Evolutionary conservation across 1,140 invertebrate species (phyloP).

Genomic region (Lepidostoma basale): DNA sequence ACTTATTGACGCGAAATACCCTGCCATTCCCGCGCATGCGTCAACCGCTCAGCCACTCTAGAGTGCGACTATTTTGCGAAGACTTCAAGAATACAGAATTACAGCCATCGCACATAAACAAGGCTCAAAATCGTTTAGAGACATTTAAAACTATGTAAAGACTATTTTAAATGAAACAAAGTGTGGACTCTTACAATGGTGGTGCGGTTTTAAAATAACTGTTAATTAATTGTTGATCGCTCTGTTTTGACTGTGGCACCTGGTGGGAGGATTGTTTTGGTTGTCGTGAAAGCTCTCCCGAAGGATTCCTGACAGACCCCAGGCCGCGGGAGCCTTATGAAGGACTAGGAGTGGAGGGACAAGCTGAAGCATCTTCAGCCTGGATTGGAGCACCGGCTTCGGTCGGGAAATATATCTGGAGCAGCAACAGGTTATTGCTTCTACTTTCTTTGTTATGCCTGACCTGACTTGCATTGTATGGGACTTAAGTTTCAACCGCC

Average conservation of each 20-base stretch:
- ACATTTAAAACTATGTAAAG: too few relatives aligned
- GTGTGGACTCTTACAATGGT: too few relatives aligned
- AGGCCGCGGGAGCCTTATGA: background rate
- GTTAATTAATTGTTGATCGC: background rate
- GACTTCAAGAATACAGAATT: too few relatives aligned
- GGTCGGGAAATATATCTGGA: slow-evolving; percentile 22
- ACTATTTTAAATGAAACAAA: too few relatives aligned
- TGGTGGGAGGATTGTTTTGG: slow-evolving; percentile 24
- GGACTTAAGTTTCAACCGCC: too few relatives aligned
- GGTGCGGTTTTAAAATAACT: too few relatives aligned
- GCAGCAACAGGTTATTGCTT: slow-evolving; percentile 28
- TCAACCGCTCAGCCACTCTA: too few relatives aligned
- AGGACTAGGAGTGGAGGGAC: background rate
- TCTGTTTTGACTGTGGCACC: background rate
- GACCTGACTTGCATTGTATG: too few relatives aligned
- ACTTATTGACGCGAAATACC: slow-evolving; percentile 22
- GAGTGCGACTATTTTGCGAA: too few relatives aligned
- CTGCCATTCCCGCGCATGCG: background rate
- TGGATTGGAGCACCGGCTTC: slow-evolving; percentile 7
- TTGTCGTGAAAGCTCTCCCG: background rate
- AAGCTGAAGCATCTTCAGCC: slow-evolving; percentile 12
- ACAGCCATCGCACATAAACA: too few relatives aligned
- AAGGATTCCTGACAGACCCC: background rate
- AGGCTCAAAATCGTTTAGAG: too few relatives aligned
- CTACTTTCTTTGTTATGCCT: too few relatives aligned